Conservation (phyloP, 2,888 invertebrate genomes). For the Ametastegia equiseti region DNA sequence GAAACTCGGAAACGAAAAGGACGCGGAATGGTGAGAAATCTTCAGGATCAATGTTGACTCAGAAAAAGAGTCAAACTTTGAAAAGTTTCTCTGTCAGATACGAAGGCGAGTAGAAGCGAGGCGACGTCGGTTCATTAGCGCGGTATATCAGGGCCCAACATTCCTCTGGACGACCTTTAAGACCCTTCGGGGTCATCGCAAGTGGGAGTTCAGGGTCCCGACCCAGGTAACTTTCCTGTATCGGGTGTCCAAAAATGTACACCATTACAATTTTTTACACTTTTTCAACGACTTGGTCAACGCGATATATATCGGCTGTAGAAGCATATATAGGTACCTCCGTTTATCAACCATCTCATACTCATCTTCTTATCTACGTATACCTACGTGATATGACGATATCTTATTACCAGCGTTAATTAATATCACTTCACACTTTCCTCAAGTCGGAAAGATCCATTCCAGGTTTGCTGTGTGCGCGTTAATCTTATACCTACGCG, state of each 20-base stretch:
- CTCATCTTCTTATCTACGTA: constrained; percentile 39
- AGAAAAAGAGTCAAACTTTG: neutral
- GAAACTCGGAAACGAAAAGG: neutral
- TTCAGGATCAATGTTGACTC: too few species aligned
- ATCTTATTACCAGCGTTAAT: constrained; percentile 24
- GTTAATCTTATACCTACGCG: neutral
- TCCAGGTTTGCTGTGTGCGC: neutral
- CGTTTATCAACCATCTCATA: constrained; percentile 26
- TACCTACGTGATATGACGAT: neutral
- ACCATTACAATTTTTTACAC: too few species aligned
- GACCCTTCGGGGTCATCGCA: constrained; percentile 59
- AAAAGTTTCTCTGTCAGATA: constrained; percentile 55
- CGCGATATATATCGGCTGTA: neutral
- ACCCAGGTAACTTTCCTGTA: constrained; percentile 60
- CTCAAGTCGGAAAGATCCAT: neutral
- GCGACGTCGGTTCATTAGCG: constrained; percentile 71
- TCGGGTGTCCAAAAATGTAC: constrained; percentile 54
- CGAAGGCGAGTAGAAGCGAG: constrained; percentile 50
- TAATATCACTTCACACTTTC: constrained; percentile 42
- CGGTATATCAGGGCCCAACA: constrained; percentile 65
- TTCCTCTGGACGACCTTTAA: constrained; percentile 70
- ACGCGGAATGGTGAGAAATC: too few species aligned
- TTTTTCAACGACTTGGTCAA: too few species aligned
- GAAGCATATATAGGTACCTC: neutral
- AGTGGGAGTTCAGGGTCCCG: constrained; percentile 57